Evolutionary conservation across 37 sponge, comb jelly and placozoan genomes (phyloP), one percentile per base, ranked within the genome.

Genomic region (Axinella damicornis): DNA sequence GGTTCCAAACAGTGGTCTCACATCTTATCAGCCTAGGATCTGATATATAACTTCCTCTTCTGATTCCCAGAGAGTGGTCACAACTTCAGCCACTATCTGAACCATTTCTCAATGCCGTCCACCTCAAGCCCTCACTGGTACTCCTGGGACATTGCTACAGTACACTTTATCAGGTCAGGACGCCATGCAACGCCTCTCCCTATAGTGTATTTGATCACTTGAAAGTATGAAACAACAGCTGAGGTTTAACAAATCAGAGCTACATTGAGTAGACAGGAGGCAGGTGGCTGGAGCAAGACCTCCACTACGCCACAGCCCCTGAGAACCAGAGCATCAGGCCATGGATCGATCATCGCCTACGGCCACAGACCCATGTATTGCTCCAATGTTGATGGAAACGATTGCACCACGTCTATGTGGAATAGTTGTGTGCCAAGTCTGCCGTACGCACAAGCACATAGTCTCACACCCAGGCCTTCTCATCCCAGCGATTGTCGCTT

Each of bases 361-460:
- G 89, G 64, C 2, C 89, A 89, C 73, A 76, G 89, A 21, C 89
- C 89, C 53, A 89, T 89, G 89, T 89, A 89, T 66, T 89, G 89
- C 59, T 77, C 84, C 41, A 81, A 76, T 34, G 38, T 38, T 63
- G 73, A 83, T 78, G 52, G 52, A 2, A 73, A 89, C 77, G 79
- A 77, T 38, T 89, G 89, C 77, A 77, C 62, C n/a, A 60, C 78
- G 2, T 64, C 78, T 22, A 58, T n/a, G n/a, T n/a, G n/a, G n/a
- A n/a, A n/a, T n/a, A n/a, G n/a, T n/a, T n/a, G n/a, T n/a, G n/a
- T n/a, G n/a, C n/a, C n/a, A n/a, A n/a, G n/a, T n/a, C n/a, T n/a
- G n/a, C n/a, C n/a, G n/a, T n/a, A n/a, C n/a, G n/a, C n/a, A n/a
- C n/a, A n/a, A n/a, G n/a, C n/a, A n/a, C n/a, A n/a, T n/a, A n/a